A percentile compares a stretch with the other conserved stretches of the same genome.
Evolutionary conservation across 2,888 invertebrate genomes (phyloP).

Genomic region (Biston betularia): DNA sequence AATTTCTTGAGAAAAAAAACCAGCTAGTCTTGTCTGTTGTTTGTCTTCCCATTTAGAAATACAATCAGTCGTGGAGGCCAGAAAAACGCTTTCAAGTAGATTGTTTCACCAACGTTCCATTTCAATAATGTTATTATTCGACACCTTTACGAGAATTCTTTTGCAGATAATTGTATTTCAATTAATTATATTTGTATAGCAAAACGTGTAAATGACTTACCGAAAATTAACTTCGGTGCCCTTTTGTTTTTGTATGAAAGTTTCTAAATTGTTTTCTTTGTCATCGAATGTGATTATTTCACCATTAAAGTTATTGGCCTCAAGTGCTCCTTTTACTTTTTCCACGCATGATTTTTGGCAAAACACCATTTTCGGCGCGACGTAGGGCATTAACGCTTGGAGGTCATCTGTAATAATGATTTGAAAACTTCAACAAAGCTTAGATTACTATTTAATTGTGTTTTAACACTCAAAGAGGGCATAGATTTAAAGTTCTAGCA

Average conservation of each 20-base stretch:
- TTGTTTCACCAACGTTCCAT: slow-evolving; percentile 22
- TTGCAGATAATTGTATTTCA: neutral
- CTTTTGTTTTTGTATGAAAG: slow-evolving; percentile 52
- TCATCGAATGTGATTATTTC: slow-evolving; percentile 59
- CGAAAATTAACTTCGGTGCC: slow-evolving; percentile 58
- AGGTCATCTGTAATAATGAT: slow-evolving; percentile 48
- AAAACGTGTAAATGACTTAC: slow-evolving; percentile 43
- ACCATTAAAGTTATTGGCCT: slow-evolving; percentile 39
- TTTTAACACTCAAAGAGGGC: slow-evolving; percentile 10
- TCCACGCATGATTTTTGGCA: slow-evolving; percentile 54
- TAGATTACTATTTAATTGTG: slow-evolving; percentile 20
- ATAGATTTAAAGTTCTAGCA: slow-evolving; percentile 17
- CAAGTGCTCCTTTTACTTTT: slow-evolving; percentile 51
- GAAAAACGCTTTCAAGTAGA: slow-evolving; percentile 12
- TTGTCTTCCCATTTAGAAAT: slow-evolving; percentile 11
- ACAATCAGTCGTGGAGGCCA: slow-evolving; percentile 3
- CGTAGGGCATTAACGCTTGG: slow-evolving; percentile 42
- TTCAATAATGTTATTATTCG: slow-evolving; percentile 7
- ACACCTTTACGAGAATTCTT: neutral
- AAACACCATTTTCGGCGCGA: slow-evolving; percentile 56
- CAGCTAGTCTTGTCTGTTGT: slow-evolving; percentile 4
- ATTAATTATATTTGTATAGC: slow-evolving; percentile 1
- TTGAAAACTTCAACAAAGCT: slow-evolving; percentile 9
- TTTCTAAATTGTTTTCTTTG: slow-evolving; percentile 49
- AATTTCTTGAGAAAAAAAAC: neutral